Evolutionary conservation across 2,797 vertebrate genomes (phyloP).

Genomic region (Cottoperca gobio): DNA sequence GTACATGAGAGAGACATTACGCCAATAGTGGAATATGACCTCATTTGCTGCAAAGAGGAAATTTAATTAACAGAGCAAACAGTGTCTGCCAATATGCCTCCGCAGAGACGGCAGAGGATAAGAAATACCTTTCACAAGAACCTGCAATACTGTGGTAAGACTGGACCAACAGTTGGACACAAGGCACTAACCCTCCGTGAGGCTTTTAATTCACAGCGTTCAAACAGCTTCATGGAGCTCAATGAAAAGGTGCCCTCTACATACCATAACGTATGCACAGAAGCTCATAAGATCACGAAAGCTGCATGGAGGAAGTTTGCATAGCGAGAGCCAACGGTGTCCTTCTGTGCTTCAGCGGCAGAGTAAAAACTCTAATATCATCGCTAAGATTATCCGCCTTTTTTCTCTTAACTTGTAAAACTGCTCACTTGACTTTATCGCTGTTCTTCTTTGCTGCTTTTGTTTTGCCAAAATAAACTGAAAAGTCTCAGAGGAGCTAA

Average conservation of each 20-base stretch:
- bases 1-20: conserved; percentile 89
- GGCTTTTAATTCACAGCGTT: conserved; percentile 52
- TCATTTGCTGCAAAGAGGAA: conserved; percentile 87
- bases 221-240: conserved; percentile 61
- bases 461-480: conserved; percentile 77
- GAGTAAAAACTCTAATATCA: conserved; percentile 45
- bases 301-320: conserved; percentile 59
- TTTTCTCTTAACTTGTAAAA: conserved; percentile 63
- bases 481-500: conserved; percentile 70
- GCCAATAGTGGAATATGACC: conserved; percentile 86
- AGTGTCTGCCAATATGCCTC: conserved; percentile 86
- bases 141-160: conserved; percentile 79
- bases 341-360: conserved; percentile 54
- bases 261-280: conserved; percentile 50
- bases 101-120: conserved; percentile 80
- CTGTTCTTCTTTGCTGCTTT: conserved; percentile 73
- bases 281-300: conserved; percentile 51
- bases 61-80: conserved; percentile 91
- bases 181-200: conserved; percentile 44
- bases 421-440: conserved; percentile 74
- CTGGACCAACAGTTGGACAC: conserved; percentile 74
- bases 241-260: conserved; percentile 57
- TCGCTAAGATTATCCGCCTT: conserved; percentile 16
- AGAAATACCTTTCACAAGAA: conserved; percentile 79
- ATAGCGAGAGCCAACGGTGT: conserved; percentile 54